phyloP scores from a whole-genome alignment of 2,888 invertebrate species.

The Parasteatoda lunata region DNA sequence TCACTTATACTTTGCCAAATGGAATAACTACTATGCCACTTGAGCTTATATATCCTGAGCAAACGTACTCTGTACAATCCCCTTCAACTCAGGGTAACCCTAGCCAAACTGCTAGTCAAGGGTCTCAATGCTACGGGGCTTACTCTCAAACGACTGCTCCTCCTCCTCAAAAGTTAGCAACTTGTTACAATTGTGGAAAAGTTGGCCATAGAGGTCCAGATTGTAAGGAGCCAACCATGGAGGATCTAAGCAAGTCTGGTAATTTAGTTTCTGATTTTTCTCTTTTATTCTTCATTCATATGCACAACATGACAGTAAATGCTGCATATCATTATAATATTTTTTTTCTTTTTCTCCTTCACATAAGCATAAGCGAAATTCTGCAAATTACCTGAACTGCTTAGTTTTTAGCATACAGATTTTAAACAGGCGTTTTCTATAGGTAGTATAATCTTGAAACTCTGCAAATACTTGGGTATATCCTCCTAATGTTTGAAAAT shows the following conservation, averaged over 20 bases:
- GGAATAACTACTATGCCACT: conserved; percentile 62
- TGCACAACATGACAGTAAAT: too few species aligned
- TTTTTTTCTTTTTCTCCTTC: too few species aligned
- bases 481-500: too few species aligned
- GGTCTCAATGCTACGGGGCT: conserved; percentile 55
- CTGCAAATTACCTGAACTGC: too few species aligned
- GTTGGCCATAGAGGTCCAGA: conserved; percentile 88
- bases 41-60: conserved; percentile 64
- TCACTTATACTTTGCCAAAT: conserved; percentile 56
- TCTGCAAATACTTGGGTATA: too few species aligned
- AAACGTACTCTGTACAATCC: conserved; percentile 56
- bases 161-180: conserved; percentile 76
- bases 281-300: too few species aligned
- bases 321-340: too few species aligned
- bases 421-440: too few species aligned
- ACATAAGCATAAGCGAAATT: too few species aligned
- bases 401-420: too few species aligned
- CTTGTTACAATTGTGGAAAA: conserved; percentile 95
- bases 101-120: conserved; percentile 46
- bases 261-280: not conserved
- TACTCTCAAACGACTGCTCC: conserved; percentile 53
- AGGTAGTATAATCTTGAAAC: too few species aligned
- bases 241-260: conserved; percentile 83
- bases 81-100: conserved; percentile 51
- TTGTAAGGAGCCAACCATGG: conserved; percentile 92